Evolutionary conservation across 1,140 invertebrate genomes (phyloP).

Genomic region (Aphaenogaster rudis): DNA sequence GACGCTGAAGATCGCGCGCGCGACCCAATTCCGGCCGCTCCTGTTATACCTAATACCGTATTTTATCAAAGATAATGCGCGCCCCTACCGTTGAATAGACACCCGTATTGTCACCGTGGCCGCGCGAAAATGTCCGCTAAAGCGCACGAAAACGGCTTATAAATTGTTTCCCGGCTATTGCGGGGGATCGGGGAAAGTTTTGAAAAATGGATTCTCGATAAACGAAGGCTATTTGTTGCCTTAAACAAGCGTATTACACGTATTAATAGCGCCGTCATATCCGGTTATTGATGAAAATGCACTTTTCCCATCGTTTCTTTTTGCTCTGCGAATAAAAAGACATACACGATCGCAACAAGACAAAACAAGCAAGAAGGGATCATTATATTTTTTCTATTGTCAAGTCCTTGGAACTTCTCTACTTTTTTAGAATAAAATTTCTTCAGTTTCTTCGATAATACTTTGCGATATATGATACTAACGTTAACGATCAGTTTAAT

Average conservation of each 20-base stretch:
- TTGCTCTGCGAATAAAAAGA: not conserved
- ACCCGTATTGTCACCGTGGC: constrained; percentile 55
- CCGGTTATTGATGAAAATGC: constrained; percentile 2
- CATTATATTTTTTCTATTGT: constrained; percentile 1
- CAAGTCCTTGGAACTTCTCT: not conserved
- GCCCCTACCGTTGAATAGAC: constrained; percentile 51
- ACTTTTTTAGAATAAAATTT: not conserved
- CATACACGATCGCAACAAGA: not conserved
- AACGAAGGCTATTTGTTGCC: constrained; percentile 9
- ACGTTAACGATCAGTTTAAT: not conserved
- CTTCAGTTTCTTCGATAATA: not conserved
- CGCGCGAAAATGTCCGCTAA: constrained; percentile 42
- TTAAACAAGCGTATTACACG: constrained; percentile 32
- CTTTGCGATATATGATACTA: not conserved
- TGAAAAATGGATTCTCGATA: constrained; percentile 53
- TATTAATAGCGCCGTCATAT: constrained; percentile 23
- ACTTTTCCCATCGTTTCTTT: not conserved
- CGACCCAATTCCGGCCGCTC: constrained; percentile 70
- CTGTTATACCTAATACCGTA: constrained; percentile 72
- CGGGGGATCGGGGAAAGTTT: constrained; percentile 10
- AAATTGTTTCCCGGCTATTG: constrained; percentile 30
- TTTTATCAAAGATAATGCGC: constrained; percentile 69
- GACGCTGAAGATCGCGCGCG: constrained; percentile 64
- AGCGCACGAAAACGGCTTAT: constrained; percentile 44
- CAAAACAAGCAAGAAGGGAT: not conserved